Percentiles rank a stretch among this genome's conserved stretches.
Evolutionary conservation across 2,888 invertebrate genomes (phyloP).

Genomic region (Melikaiella ostensackeni): DNA sequence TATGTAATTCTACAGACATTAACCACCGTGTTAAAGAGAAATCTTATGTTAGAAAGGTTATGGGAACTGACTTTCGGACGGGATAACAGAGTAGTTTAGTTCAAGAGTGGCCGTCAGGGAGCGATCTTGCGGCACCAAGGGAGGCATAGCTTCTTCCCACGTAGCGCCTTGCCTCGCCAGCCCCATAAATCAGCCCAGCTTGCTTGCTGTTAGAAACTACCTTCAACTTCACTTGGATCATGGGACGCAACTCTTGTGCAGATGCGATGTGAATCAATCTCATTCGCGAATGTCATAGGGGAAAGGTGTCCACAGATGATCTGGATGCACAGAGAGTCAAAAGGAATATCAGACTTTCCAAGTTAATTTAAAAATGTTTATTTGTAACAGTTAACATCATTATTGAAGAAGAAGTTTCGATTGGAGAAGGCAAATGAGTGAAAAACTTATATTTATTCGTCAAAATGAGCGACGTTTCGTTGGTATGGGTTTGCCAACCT

Average conservation of each 20-base stretch:
- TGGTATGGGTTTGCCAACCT: too few species aligned
- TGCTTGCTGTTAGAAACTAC: background rate
- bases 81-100: slow-evolving; percentile 73
- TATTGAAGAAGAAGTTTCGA: too few species aligned
- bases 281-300: background rate
- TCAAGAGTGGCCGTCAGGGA: slow-evolving; percentile 75
- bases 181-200: slow-evolving; percentile 60
- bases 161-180: slow-evolving; percentile 67
- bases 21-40: background rate
- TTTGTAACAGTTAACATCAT: background rate
- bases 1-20: background rate
- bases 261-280: background rate
- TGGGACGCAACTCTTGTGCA: background rate
- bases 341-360: too few species aligned
- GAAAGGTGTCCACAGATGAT: too few species aligned
- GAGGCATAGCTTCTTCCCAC: slow-evolving; percentile 75
- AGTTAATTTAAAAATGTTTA: background rate
- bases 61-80: slow-evolving; percentile 53
- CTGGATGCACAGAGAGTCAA: too few species aligned
- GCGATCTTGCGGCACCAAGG: slow-evolving; percentile 73
- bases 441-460: too few species aligned
- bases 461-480: too few species aligned
- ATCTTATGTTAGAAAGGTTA: slow-evolving; percentile 5
- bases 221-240: background rate
- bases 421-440: too few species aligned